Base-by-base conservation (phyloP, 2,113 vertebrate genomes). In the Oophaga pumilio region DNA sequence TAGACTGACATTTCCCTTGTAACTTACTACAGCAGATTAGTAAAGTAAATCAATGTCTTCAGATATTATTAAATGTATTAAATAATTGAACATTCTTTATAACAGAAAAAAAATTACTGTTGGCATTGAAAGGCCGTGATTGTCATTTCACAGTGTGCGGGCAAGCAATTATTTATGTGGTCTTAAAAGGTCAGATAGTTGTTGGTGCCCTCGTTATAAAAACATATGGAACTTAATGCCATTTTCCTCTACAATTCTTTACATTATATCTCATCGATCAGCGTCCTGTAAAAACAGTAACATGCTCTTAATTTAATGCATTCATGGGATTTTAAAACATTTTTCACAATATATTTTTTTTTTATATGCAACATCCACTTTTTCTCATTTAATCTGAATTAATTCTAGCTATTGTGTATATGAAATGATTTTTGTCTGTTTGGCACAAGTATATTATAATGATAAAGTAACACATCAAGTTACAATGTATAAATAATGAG, bases 171-270 rank as follows among this genome's bases (percentile, higher is more conserved):
- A 80, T 60, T 80, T 43, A 80, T 80, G 59, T 64, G 49, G 50
- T 66, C 81, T 83, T 9, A 43, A 82, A 83, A 83, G 81, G 81
- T 83, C 81, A 69, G 13, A 50, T 22, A 82, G 49, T 28, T 68
- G 81, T 83, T 50, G 33, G 49, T 53, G 62, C n/a, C 49, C n/a
- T 83, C 11, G 24, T 69, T 49, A 52, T n/a, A 83, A 78, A 78
- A 11, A 78, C n/a, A n/a, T 62, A 62, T 50, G 24, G 78, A 62
- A 10, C 56, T 59, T 56, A 22, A 17, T 33, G 17, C 26, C 11
- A 9, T 60, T 18, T 80, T 15, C 13, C 52, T n/a, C n/a, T 80
- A 20, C 8, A 50, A 28, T 14, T 11, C 50, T 77, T n/a, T 81
- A 80, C 62, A 26, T 60, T 49, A 81, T 49, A 81, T 62, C 4